Percentiles rank a stretch among this genome's conserved stretches.
Evolutionary conservation across 2,888 invertebrate species (phyloP).

Genomic region (Minunthozetes semirufus): DNA sequence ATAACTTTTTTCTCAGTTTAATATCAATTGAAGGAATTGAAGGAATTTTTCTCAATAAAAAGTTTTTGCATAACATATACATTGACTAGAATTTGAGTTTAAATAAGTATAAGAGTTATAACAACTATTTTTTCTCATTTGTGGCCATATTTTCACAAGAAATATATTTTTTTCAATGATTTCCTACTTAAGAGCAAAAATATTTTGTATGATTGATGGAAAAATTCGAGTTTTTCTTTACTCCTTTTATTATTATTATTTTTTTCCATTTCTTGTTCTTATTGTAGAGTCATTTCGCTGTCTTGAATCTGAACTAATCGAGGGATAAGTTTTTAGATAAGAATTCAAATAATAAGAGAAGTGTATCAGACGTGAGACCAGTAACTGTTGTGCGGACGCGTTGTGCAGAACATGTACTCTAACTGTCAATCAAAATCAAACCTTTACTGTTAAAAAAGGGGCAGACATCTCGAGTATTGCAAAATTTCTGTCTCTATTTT

Average conservation of each 20-base stretch:
- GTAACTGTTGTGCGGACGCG: not conserved
- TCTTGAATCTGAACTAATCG: not conserved
- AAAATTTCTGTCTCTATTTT: too few species aligned
- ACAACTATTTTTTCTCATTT: not conserved
- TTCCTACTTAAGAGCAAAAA: not conserved
- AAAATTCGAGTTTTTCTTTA: not conserved
- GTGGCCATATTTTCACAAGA: slow-evolving; percentile 12
- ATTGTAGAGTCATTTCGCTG: not conserved
- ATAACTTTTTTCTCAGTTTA: not conserved
- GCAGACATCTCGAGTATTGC: too few species aligned
- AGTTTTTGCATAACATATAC: too few species aligned
- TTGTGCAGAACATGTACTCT: not conserved
- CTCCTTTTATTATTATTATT: not conserved
- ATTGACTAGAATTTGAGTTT: not conserved
- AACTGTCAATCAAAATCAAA: too few species aligned
- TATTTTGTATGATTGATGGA: not conserved
- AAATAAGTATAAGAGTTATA: slow-evolving; percentile 5
- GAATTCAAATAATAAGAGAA: not conserved
- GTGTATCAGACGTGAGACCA: not conserved
- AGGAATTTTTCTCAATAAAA: too few species aligned
- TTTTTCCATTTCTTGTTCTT: not conserved
- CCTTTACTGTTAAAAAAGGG: too few species aligned
- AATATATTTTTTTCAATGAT: not conserved
- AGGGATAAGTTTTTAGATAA: not conserved
- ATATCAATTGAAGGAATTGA: too few species aligned